These are phyloP conservation scores for Typhlichthys eigenmanni DNA, from an alignment of 2,797 vertebrate genomes.

Conservation along the genomic window DNA sequence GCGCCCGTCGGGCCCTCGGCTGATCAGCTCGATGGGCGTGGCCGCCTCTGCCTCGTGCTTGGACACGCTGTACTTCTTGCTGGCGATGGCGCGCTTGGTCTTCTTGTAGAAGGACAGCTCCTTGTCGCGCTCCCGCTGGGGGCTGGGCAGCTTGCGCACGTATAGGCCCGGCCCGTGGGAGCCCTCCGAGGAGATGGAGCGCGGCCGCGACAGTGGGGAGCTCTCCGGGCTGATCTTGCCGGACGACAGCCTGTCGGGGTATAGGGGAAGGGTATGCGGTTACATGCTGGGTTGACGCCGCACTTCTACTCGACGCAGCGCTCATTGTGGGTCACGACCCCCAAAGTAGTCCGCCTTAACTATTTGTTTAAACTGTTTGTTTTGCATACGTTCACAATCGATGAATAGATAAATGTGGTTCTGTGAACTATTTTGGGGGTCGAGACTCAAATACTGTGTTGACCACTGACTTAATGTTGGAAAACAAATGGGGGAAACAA, in stretches of 20 bases:
- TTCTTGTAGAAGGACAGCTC: slow-evolving; percentile 98
- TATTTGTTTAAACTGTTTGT: no score
- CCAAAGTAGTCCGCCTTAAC: no score
- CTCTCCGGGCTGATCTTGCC: slow-evolving; percentile 99
- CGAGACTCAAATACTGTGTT: no score
- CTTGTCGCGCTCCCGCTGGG: slow-evolving; percentile 86
- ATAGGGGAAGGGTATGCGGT: slow-evolving; percentile 41
- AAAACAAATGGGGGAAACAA: not conserved
- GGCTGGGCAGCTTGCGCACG: slow-evolving; percentile 91
- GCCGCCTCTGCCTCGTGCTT: slow-evolving; percentile 94
- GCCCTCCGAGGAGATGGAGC: slow-evolving; percentile 80
- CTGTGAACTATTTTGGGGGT: no score
- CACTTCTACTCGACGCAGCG: not conserved
- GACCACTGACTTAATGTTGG: not conserved
- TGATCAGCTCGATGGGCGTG: slow-evolving; percentile 97
- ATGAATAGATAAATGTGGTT: no score
- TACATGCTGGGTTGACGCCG: slow-evolving; percentile 24
- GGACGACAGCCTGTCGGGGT: slow-evolving; percentile 86
- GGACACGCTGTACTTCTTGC: slow-evolving; percentile 98
- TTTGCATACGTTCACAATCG: no score
- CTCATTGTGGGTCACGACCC: no score
- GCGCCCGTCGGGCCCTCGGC: slow-evolving; percentile 94
- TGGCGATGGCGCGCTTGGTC: slow-evolving; percentile 97
- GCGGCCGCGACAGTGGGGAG: slow-evolving; percentile 79
- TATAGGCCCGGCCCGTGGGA: slow-evolving; percentile 89